Evolutionary conservation across 2,888 invertebrate genomes (phyloP), one percentile per base, ranked within the genome.

Genomic region (Coremacera marginata): DNA sequence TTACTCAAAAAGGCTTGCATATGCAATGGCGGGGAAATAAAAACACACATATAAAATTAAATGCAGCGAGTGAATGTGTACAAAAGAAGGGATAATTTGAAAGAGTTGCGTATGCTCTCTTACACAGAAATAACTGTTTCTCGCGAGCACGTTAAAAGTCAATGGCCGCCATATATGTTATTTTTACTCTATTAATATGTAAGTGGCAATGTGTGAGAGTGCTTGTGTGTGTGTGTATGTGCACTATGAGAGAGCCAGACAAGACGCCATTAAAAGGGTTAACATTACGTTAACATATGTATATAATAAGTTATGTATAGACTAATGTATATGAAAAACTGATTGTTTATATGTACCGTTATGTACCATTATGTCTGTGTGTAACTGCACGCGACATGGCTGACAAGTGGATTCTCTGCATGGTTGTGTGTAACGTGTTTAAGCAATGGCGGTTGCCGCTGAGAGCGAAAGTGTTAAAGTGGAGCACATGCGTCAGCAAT

Each of bases 191-290:
- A 67, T 25, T 3, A 14, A 63, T 34, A 63, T 27, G 16, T 25
- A 31, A 63, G 11, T 16, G 34, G 63, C 27, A n/a, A n/a, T 65
- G 3, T 25, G 22, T 31, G 19, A 2, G 11, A 25, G 16, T 44
- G 68, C 19, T 44, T 62, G 70, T 73, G 72, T 79, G 67, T 73
- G 49, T 60, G 27, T 77, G 16, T 22, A 19, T 49, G 44, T 37
- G 37, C 37, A 11, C 11, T 63, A 22, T 22, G 71, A n/a, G 57
- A 80, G 77, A 79, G 80, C 82, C 62, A 84, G 85, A 85, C 86
- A 84, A 85, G 86, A 86, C 83, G 82, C 86, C 87, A 86, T 86
- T 86, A 86, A 87, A 87, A 86, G 87, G 87, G 86, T 87, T 87
- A 86, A 85, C 81, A 79, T 79, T 81, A 80, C 55, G 71, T 85